Evolutionary conservation across 2,113 vertebrate genomes (phyloP).

Genomic region (Oenanthe melanoleuca): DNA sequence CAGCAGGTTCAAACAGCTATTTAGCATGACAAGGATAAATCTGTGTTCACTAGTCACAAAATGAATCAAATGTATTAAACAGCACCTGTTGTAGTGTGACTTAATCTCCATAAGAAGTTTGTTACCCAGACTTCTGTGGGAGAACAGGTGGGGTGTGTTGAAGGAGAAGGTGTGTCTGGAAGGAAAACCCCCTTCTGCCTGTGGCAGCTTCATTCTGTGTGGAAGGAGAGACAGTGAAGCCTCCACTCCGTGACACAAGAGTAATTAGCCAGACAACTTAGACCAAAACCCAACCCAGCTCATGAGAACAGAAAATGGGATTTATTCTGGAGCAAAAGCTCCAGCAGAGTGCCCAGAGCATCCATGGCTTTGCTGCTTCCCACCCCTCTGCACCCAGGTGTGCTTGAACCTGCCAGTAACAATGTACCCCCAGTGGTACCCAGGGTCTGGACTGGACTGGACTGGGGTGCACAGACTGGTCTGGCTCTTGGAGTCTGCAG

Average conservation of each 20-base stretch:
- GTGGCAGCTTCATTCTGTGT: background rate
- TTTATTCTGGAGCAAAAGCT: background rate
- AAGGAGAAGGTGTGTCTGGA: background rate
- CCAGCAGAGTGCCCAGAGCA: background rate
- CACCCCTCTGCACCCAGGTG: background rate
- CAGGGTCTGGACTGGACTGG: fast-evolving
- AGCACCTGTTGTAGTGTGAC: background rate
- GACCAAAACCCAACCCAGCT: background rate
- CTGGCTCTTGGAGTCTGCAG: fast-evolving
- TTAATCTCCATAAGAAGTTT: background rate
- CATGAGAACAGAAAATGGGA: fast-evolving
- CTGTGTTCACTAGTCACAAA: background rate
- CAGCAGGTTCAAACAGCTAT: background rate
- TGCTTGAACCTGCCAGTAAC: background rate
- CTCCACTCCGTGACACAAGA: fast-evolving
- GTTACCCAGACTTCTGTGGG: background rate
- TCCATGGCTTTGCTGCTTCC: background rate
- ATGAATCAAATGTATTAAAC: background rate
- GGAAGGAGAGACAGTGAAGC: fast-evolving
- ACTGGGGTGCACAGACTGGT: background rate
- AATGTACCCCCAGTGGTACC: background rate
- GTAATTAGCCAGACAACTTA: background rate
- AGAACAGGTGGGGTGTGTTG: background rate
- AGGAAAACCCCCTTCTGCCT: background rate
- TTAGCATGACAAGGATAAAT: background rate